These are phyloP conservation scores for Lepilemur septentrionalis DNA, from an alignment of 2,797 vertebrate species.

Conservation along the genomic window DNA sequence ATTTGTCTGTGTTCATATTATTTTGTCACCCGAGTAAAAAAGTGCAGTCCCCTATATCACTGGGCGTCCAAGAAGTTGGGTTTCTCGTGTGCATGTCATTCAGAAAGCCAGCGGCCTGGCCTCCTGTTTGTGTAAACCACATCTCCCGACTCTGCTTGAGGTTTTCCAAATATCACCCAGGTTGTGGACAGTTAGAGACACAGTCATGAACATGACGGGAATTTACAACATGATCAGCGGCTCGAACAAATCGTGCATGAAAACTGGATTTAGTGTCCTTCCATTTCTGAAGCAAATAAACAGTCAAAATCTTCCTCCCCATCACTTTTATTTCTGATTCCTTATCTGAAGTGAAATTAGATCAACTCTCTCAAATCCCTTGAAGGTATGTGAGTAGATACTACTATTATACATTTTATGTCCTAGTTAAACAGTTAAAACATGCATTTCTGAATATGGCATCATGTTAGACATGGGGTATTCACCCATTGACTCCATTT, in stretches of 20 bases:
- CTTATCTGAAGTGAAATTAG: not conserved
- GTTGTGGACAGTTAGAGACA: not conserved
- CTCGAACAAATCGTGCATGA: not conserved
- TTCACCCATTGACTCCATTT: not conserved
- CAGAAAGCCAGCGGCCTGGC: not conserved
- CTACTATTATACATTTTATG: not conserved
- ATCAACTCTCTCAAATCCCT: not conserved
- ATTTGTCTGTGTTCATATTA: not conserved
- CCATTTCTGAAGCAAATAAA: not conserved
- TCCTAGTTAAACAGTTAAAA: not conserved
- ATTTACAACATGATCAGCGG: not conserved
- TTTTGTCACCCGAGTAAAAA: not conserved
- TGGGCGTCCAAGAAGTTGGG: not conserved
- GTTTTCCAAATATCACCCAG: constrained; percentile 7
- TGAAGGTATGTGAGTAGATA: not conserved
- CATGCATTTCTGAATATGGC: not conserved
- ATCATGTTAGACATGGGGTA: not conserved
- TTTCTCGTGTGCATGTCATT: not conserved
- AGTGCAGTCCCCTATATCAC: not conserved
- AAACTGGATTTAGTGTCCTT: not conserved
- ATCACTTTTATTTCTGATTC: not conserved
- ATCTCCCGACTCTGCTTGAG: not conserved
- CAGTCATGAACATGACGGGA: not conserved
- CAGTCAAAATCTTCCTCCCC: not conserved
- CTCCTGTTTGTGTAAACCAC: not conserved